Evolutionary conservation across 1,140 invertebrate genomes (phyloP).

Genomic region (Scaptomyza hsui): DNA sequence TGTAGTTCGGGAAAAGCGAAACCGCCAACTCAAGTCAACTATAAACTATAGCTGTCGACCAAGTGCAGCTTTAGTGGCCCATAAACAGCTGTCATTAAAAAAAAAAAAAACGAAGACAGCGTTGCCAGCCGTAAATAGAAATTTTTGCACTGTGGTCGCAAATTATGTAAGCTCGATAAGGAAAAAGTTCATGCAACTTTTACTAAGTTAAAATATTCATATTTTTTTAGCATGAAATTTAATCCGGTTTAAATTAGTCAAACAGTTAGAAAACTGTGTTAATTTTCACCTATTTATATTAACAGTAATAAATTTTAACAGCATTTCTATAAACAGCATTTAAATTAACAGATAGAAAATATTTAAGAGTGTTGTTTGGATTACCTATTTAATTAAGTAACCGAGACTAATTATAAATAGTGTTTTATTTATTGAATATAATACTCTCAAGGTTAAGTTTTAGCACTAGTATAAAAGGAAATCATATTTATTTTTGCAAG

Average conservation of each 20-base stretch:
- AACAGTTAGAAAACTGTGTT: too few relatives aligned
- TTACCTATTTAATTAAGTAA: conserved; percentile 36
- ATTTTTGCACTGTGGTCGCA: conserved; percentile 46
- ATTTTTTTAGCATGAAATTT: too few relatives aligned
- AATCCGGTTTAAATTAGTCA: too few relatives aligned
- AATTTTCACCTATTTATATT: too few relatives aligned
- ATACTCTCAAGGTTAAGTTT: conserved; percentile 10
- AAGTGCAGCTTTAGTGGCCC: conserved; percentile 61
- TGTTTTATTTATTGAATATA: neutral
- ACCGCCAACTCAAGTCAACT: conserved; percentile 7
- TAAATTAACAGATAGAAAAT: too few relatives aligned
- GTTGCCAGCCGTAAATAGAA: conserved; percentile 36
- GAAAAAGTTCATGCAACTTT: conserved; percentile 25
- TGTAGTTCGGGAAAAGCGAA: conserved; percentile 50
- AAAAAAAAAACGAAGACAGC: neutral
- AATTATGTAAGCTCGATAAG: conserved; percentile 58
- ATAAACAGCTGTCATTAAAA: conserved; percentile 60
- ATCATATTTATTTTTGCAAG: neutral
- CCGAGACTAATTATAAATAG: conserved; percentile 23
- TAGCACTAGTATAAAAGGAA: neutral
- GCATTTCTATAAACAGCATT: too few relatives aligned
- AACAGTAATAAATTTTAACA: too few relatives aligned
- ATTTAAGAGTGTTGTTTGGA: too few relatives aligned
- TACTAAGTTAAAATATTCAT: too few relatives aligned
- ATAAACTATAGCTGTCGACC: conserved; percentile 20